Percentiles rank a stretch among this genome's conserved stretches.
phyloP scores from a whole-genome alignment of 2,888 invertebrate genomes.

The Eupithecia abbreviata region DNA sequence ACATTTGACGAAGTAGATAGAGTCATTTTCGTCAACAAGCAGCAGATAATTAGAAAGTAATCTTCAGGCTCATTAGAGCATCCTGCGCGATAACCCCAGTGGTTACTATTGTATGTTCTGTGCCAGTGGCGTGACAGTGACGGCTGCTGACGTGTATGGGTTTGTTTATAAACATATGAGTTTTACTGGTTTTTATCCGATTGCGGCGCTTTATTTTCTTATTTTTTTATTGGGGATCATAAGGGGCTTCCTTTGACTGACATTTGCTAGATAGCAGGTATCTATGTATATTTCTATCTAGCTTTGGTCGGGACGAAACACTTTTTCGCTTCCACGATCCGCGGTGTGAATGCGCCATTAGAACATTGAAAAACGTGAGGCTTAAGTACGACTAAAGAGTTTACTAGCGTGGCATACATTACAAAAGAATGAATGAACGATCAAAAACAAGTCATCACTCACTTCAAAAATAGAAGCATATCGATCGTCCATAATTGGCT shows the following conservation, averaged over 20 bases:
- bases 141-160: constrained; percentile 53
- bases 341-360: neutral
- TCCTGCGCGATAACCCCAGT: constrained; percentile 66
- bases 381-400: neutral
- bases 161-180: constrained; percentile 51
- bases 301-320: too few relatives aligned
- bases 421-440: constrained; percentile 1
- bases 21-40: constrained; percentile 4
- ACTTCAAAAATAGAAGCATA: constrained; percentile 49
- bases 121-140: constrained; percentile 67
- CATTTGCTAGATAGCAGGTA: neutral
- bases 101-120: neutral
- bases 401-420: neutral
- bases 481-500: constrained; percentile 75
- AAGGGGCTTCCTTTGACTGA: neutral
- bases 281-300: neutral
- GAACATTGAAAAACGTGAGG: neutral
- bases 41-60: constrained; percentile 59
- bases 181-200: neutral
- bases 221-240: neutral
- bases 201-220: neutral
- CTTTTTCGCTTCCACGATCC: too few relatives aligned
- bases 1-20: neutral
- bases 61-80: constrained; percentile 62
- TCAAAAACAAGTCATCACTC: constrained; percentile 21